Conservation (phyloP, 1,140 invertebrate genomes). For the Cylas formicarius region DNA sequence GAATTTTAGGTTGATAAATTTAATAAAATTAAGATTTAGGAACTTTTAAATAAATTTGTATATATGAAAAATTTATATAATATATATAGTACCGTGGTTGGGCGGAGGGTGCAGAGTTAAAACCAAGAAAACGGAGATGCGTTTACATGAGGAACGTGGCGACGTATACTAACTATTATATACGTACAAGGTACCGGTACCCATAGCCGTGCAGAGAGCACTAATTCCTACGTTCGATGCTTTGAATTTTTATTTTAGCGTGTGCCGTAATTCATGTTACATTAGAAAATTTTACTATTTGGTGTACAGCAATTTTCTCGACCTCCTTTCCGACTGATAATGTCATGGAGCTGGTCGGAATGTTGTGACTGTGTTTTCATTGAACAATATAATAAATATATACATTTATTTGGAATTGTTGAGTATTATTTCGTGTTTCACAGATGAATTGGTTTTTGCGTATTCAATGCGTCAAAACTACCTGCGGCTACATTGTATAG, state of each 20-base stretch:
- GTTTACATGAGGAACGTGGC: conserved; percentile 39
- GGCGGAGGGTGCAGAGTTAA: conserved; percentile 7
- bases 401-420: conserved; percentile 43
- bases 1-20: conserved; percentile 41
- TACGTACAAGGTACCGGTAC: conserved; percentile 44
- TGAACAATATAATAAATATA: conserved; percentile 45
- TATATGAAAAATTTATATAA: conserved; percentile 44
- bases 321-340: conserved; percentile 19
- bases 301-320: conserved; percentile 45
- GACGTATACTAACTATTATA: conserved; percentile 45
- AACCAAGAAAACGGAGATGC: conserved; percentile 15
- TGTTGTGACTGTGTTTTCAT: conserved; percentile 46
- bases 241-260: conserved; percentile 38
- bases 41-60: conserved; percentile 46
- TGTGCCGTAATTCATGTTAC: conserved; percentile 45
- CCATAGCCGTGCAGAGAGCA: conserved; percentile 39
- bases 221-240: conserved; percentile 40
- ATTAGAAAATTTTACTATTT: conserved; percentile 47
- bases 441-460: too few species aligned
- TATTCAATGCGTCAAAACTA: too few species aligned
- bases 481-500: too few species aligned
- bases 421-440: too few species aligned
- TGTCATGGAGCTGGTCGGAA: conserved; percentile 31
- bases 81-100: conserved; percentile 38
- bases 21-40: conserved; percentile 44